phyloP scores from a whole-genome alignment of 2,888 invertebrate genomes.

The Chaetogeoica ovagalla region DNA sequence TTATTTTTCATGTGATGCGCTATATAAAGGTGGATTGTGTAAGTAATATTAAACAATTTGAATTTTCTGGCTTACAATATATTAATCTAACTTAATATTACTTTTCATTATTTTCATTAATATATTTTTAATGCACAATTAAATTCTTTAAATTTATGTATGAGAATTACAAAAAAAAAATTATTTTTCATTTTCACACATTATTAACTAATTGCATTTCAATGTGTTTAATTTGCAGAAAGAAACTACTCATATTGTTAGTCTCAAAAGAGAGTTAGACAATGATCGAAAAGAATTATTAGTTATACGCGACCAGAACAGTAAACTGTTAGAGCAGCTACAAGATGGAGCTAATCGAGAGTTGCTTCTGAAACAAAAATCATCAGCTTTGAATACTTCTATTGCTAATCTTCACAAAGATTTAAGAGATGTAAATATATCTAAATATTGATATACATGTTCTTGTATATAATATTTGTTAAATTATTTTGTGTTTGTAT shows the following conservation, averaged over 20 bases:
- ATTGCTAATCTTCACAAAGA: conserved; percentile 50
- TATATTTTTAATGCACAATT: not conserved
- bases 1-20: conserved; percentile 46
- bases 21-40: conserved; percentile 48
- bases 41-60: conserved; percentile 8
- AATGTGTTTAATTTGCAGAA: conserved; percentile 21
- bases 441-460: no score
- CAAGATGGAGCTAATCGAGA: conserved; percentile 48
- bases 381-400: conserved; percentile 34
- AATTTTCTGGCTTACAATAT: not conserved
- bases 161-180: not conserved
- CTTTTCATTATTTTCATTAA: not conserved
- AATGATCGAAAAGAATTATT: conserved; percentile 38
- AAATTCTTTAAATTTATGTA: not conserved
- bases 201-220: not conserved
- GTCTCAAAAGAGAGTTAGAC: conserved; percentile 46
- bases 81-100: not conserved
- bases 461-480: no score
- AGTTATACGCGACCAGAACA: conserved; percentile 31
- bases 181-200: not conserved
- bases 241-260: conserved; percentile 22
- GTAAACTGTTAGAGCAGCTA: conserved; percentile 27
- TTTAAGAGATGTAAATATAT: conserved; percentile 25
- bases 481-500: no score
- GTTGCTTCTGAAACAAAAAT: conserved; percentile 37